A percentile compares a stretch with the other conserved stretches of the same genome.
Conservation (phyloP, 2,113 vertebrate genomes). For the Capra hircus region DNA sequence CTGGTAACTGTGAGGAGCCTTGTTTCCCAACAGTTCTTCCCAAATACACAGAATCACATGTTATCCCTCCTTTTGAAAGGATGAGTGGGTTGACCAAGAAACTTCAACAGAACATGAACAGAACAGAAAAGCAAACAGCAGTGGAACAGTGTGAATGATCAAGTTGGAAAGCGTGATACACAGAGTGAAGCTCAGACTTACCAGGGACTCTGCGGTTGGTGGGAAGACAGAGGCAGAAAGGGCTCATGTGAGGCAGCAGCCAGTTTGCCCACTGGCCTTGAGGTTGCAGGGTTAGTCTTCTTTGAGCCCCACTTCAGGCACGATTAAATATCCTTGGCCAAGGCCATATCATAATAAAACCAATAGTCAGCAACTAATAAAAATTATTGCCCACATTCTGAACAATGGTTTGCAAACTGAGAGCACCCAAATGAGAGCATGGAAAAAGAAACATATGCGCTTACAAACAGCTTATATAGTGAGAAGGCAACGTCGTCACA, state of each 20-base stretch:
- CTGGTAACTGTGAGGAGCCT: background rate
- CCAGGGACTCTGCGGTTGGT: fast-evolving
- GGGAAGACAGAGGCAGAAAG: background rate
- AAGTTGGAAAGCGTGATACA: background rate
- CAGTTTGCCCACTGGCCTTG: background rate
- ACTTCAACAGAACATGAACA: background rate
- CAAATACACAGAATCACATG: background rate
- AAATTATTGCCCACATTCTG: background rate
- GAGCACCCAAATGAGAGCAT: background rate
- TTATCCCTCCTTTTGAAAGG: background rate
- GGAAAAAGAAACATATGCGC: fast-evolving
- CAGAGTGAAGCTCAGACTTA: background rate
- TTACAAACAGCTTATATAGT: background rate
- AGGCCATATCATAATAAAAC: background rate
- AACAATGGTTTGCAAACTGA: background rate
- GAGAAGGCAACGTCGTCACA: background rate
- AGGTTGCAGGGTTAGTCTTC: background rate
- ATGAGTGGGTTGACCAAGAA: background rate
- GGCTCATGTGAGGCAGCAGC: too few relatives aligned
- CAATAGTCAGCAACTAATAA: background rate
- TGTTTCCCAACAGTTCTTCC: background rate
- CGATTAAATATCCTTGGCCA: background rate
- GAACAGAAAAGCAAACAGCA: background rate
- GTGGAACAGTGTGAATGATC: background rate
- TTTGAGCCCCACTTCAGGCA: background rate